Evolutionary conservation across 2,888 invertebrate species (phyloP).

Genomic region (Phaedon cochleariae): DNA sequence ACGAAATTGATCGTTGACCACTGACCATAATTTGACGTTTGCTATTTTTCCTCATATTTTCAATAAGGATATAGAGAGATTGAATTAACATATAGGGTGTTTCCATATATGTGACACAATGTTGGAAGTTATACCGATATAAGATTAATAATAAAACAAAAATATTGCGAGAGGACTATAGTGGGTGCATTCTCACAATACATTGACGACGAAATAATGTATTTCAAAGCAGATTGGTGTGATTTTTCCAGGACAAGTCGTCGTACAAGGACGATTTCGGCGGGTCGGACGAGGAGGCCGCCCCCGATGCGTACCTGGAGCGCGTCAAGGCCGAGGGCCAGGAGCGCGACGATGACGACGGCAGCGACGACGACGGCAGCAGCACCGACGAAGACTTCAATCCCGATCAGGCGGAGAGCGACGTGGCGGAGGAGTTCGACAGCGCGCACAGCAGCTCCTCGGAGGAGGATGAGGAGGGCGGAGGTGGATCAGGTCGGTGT

Average conservation of each 20-base stretch:
- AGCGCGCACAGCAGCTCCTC: slow-evolving; percentile 56
- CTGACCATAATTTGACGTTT: too few species aligned
- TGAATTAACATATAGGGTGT: too few species aligned
- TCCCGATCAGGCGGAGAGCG: slow-evolving; percentile 85
- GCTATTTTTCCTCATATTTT: too few species aligned
- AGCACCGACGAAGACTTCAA: slow-evolving; percentile 92
- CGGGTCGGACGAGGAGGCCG: slow-evolving; percentile 91
- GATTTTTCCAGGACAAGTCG: slow-evolving; percentile 72
- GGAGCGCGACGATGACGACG: slow-evolving; percentile 73
- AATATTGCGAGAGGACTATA: too few species aligned
- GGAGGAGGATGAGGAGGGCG: slow-evolving; percentile 53
- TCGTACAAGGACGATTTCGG: slow-evolving; percentile 88
- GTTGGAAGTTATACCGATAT: too few species aligned
- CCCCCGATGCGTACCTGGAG: slow-evolving; percentile 95
- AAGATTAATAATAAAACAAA: too few species aligned
- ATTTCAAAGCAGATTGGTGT: too few species aligned
- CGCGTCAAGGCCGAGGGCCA: slow-evolving; percentile 96
- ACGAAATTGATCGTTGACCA: too few species aligned
- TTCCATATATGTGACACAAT: too few species aligned
- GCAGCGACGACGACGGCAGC: slow-evolving; percentile 74
- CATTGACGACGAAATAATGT: too few species aligned
- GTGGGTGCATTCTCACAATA: too few species aligned
- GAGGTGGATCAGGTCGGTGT: slow-evolving; percentile 31
- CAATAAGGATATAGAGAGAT: too few species aligned
- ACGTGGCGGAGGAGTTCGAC: slow-evolving; percentile 76